Conservation (phyloP, 2,113 vertebrate genomes). For the Lichenostomus cassidix region DNA sequence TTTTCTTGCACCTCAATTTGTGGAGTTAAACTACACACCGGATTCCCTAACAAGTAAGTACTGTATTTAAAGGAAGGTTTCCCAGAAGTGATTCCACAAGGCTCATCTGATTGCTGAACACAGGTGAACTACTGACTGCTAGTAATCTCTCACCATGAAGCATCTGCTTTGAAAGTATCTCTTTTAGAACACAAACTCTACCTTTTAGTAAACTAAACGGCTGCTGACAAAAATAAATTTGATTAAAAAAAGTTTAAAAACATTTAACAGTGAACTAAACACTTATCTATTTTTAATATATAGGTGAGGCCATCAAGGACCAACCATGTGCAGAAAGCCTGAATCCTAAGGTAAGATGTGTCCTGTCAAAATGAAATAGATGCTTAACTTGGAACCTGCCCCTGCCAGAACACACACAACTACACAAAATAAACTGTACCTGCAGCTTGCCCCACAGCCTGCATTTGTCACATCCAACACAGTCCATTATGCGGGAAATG, state of each 20-base stretch:
- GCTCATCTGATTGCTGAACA: background rate
- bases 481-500: constrained; percentile 98
- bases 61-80: background rate
- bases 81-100: background rate
- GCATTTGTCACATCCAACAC: constrained; percentile 96
- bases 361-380: background rate
- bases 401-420: background rate
- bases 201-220: background rate
- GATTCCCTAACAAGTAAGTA: background rate
- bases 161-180: background rate
- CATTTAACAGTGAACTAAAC: background rate
- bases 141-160: background rate
- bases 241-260: background rate
- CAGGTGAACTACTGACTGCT: background rate
- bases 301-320: background rate
- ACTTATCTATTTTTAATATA: background rate
- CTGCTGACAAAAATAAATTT: background rate
- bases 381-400: background rate
- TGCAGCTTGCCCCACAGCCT: constrained; percentile 95
- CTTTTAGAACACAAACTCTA: background rate
- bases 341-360: background rate
- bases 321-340: background rate
- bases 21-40: background rate
- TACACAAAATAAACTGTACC: constrained; percentile 68
- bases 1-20: background rate